These are phyloP conservation scores for Crotalus helleri DNA, from an alignment of 2,113 vertebrate genomes.

Conservation along the genomic window DNA sequence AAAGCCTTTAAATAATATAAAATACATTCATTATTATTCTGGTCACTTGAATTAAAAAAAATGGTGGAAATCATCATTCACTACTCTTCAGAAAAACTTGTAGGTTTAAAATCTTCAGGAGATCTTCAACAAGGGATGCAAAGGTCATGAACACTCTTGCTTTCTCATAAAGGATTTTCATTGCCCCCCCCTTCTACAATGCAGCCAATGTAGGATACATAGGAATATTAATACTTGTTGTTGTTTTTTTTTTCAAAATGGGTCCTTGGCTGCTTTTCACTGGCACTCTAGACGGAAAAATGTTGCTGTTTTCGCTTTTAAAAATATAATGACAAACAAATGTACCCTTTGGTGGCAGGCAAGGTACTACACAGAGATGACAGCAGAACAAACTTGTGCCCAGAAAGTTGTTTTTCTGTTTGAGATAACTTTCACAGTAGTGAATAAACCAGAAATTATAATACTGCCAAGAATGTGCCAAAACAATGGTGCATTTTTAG, in stretches of 20 bases:
- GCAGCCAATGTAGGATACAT: background rate
- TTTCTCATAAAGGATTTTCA: background rate
- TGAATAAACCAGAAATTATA: background rate
- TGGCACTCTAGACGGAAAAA: background rate
- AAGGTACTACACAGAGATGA: background rate
- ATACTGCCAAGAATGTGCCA: background rate
- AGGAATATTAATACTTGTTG: background rate
- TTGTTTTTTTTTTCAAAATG: background rate
- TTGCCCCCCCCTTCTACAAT: background rate
- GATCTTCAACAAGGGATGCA: background rate
- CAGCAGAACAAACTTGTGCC: background rate
- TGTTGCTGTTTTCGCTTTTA: background rate
- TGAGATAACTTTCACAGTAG: background rate
- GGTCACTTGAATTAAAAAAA: conserved; percentile 4
- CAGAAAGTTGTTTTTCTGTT: background rate
- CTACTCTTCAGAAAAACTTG: background rate
- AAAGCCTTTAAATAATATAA: conserved; percentile 72
- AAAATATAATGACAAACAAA: background rate
- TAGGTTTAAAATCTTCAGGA: background rate
- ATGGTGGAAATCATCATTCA: background rate
- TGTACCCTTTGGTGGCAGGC: background rate
- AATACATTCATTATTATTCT: background rate
- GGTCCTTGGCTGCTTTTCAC: background rate
- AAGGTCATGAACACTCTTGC: background rate
- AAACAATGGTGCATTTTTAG: background rate